Evolutionary conservation across 2,888 invertebrate genomes (phyloP).

Genomic region (Drosophila buzzatii): DNA sequence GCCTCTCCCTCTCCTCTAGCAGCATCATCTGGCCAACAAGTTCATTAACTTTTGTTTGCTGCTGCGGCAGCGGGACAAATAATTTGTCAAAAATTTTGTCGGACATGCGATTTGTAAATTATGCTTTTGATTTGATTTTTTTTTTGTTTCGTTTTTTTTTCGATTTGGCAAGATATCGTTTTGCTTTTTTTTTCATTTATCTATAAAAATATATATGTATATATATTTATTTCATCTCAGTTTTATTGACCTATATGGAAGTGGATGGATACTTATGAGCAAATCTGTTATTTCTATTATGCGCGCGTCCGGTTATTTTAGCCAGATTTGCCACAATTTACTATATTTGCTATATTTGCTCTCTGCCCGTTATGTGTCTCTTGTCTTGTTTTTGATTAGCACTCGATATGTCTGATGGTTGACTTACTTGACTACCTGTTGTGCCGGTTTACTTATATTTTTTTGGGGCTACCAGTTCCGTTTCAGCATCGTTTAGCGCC

Average conservation of each 20-base stretch:
- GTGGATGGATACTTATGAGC: constrained; percentile 10
- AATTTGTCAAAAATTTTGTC: constrained; percentile 74
- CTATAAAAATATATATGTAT: not conserved
- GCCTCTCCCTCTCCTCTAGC: no score
- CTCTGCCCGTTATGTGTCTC: not conserved
- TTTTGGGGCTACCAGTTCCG: constrained; percentile 69
- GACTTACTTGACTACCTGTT: constrained; percentile 63
- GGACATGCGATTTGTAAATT: constrained; percentile 76
- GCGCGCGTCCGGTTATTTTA: constrained; percentile 57
- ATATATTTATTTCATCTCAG: not conserved
- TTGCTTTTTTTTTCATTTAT: constrained; percentile 8
- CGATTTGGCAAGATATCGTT: constrained; percentile 26
- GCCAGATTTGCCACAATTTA: constrained; percentile 17
- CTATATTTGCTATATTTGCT: constrained; percentile 16
- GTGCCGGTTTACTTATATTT: constrained; percentile 75
- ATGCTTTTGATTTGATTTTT: constrained; percentile 52
- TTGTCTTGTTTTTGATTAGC: constrained; percentile 58
- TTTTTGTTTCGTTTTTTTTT: not conserved
- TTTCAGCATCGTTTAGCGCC: constrained; percentile 38
- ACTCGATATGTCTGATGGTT: constrained; percentile 28
- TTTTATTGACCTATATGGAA: constrained; percentile 50
- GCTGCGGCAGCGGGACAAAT: constrained; percentile 50
- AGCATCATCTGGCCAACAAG: constrained; percentile 51
- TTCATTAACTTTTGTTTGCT: constrained; percentile 74
- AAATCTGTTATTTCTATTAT: constrained; percentile 15